Evolutionary conservation across 1,140 invertebrate species (phyloP).

Genomic region (Dryas iulia): DNA sequence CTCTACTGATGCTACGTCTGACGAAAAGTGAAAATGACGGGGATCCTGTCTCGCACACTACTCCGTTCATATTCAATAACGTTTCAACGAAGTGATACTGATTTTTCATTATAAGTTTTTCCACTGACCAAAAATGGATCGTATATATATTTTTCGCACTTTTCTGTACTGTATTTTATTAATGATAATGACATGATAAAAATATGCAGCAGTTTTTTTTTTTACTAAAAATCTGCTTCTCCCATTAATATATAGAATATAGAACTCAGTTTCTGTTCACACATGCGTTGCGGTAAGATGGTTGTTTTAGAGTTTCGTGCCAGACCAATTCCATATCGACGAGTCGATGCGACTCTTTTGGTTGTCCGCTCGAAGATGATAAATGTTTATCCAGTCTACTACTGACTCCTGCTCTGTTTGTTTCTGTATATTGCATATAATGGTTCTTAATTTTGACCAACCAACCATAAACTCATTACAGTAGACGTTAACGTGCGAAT

Average conservation of each 20-base stretch:
- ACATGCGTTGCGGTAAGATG: constrained; percentile 40
- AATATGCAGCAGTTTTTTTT: no score
- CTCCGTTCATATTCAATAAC: constrained; percentile 25
- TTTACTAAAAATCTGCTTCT: no score
- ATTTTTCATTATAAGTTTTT: constrained; percentile 13
- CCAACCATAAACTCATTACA: constrained; percentile 28
- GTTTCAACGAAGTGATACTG: constrained; percentile 14
- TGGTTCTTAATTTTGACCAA: constrained; percentile 4
- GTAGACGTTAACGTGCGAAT: constrained; percentile 47
- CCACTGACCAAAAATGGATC: not conserved
- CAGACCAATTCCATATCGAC: constrained; percentile 28
- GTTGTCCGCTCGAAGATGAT: constrained; percentile 48
- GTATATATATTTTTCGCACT: no score
- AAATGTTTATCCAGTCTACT: constrained; percentile 61
- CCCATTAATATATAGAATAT: no score
- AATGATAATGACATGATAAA: no score
- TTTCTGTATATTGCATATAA: not conserved
- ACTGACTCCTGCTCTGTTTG: constrained; percentile 10
- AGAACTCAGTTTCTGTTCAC: constrained; percentile 63
- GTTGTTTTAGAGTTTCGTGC: constrained; percentile 29
- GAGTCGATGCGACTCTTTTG: constrained; percentile 32
- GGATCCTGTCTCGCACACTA: constrained; percentile 19
- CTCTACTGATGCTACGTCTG: constrained; percentile 8
- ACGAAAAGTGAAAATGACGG: constrained; percentile 27
- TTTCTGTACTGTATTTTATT: no score